Percentiles rank a stretch among this genome's conserved stretches.
These are phyloP conservation scores for Cassiopea andromeda DNA, from an alignment of 30 jellyfish, hydroid and myxozoan species.

Conservation along the genomic window DNA sequence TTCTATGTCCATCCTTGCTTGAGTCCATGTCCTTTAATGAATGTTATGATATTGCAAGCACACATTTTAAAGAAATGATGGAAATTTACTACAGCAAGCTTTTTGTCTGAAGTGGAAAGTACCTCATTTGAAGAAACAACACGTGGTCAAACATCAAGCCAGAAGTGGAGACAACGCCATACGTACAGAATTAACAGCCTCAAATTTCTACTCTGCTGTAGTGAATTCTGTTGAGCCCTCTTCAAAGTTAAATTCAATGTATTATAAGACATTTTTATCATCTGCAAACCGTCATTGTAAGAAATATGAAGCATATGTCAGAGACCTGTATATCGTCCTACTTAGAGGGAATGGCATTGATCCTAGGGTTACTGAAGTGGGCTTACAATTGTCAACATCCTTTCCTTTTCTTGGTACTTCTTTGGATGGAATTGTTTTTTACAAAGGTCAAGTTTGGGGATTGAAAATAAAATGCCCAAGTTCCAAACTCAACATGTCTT, in stretches of 20 bases:
- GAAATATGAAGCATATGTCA: conserved; percentile 39
- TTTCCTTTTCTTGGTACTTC: conserved; percentile 66
- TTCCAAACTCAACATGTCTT: conserved; percentile 35
- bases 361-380: conserved; percentile 27
- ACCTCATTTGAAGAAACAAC: conserved; percentile 20
- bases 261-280: conserved; percentile 34
- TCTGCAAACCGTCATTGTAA: conserved; percentile 51
- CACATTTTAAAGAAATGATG: conserved; percentile 48
- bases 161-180: conserved; percentile 24
- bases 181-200: conserved; percentile 54
- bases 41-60: conserved; percentile 45
- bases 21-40: conserved; percentile 46
- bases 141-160: conserved; percentile 40
- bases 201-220: conserved; percentile 56
- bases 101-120: conserved; percentile 6
- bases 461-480: conserved; percentile 57
- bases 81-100: conserved; percentile 19
- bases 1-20: neutral
- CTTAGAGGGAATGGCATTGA: conserved; percentile 41
- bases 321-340: conserved; percentile 19
- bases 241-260: conserved; percentile 38
- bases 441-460: conserved; percentile 36
- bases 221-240: conserved; percentile 71
- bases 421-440: conserved; percentile 39
- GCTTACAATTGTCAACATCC: conserved; percentile 28